Evolutionary conservation across 2,797 vertebrate genomes (phyloP), one percentile per base, ranked within the genome.

Genomic region (Microhierax caerulescens): DNA sequence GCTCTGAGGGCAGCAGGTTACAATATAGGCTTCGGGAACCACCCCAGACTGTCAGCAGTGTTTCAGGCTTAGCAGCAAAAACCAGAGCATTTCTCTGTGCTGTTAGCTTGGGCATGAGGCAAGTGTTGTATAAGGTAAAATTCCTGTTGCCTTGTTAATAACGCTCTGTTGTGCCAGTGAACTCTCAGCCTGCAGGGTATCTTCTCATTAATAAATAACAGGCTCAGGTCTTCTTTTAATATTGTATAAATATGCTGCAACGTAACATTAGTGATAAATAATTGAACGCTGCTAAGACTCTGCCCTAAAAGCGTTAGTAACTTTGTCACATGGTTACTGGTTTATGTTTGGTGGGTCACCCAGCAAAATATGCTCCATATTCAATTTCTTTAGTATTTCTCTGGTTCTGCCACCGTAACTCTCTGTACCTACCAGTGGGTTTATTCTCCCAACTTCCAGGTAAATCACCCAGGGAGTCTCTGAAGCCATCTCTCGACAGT

Each of bases 121-220:
- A 65, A 37, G 80, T 78, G 5, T 24, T 73, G 41, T n/a, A 15
- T 69, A 59, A 75, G 53, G 53, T 30, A 72, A 78, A 91, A 89
- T 85, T 93, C 36, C 43, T 74, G 39, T 63, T 87, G 80, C 65
- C 80, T 89, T 81, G 41, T 64, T 96, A 81, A 63, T 73, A 76
- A 84, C 54, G 78, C 81, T 41, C 28, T 73, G 80, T 56, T 79
- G 34, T 43, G 51, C 80, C 79, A 82, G 20, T 73, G 51, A 96
- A 85, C 30, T 39, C 53, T 57, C 47, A 61, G 47, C 64, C 80
- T 76, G 63, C 54, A 50, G 47, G 32, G 85, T 76, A 32, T 45
- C 47, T 86, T 81, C 88, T 93, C 70, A 93, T 91, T 10, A 95
- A 95, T 93, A 92, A 94, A 88, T 89, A 91, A 73, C 15, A 89